A percentile compares a stretch with the other conserved stretches of the same genome.
Evolutionary conservation across 1,140 invertebrate genomes (phyloP).

Genomic region (Leucophenga varia): DNA sequence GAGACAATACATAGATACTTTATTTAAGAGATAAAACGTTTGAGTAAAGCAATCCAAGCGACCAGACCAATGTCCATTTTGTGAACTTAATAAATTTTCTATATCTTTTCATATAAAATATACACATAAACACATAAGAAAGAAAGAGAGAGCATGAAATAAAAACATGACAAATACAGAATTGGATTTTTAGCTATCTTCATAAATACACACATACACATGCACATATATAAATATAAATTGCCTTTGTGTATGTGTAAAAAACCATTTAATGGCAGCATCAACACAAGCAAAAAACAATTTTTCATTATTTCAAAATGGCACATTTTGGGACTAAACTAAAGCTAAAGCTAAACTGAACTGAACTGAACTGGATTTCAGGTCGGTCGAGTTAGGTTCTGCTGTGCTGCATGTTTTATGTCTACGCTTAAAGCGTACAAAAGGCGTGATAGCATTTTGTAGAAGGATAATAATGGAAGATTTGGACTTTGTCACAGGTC

Average conservation of each 20-base stretch:
- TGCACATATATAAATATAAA: no score
- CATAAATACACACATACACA: no score
- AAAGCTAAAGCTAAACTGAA: no score
- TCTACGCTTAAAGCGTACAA: no score
- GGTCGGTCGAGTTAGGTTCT: no score
- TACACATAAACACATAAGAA: constrained; percentile 11
- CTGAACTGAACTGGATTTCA: no score
- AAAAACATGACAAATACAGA: constrained; percentile 37
- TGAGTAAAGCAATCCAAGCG: constrained; percentile 10
- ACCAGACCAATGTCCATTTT: constrained; percentile 27
- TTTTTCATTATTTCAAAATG: constrained; percentile 52
- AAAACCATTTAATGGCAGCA: constrained; percentile 37
- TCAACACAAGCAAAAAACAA: constrained; percentile 27
- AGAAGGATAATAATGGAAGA: no score
- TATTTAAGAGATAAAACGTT: constrained; percentile 9
- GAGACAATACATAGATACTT: constrained; percentile 16
- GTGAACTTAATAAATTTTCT: constrained; percentile 52
- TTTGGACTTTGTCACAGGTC: no score
- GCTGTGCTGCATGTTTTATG: no score
- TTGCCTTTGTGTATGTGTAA: constrained; percentile 21
- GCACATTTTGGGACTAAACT: no score
- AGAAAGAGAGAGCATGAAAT: not conserved
- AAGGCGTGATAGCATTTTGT: no score
- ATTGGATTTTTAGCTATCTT: constrained; percentile 51
- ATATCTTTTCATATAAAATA: constrained; percentile 36